Percentiles rank a stretch among this genome's conserved stretches.
Evolutionary conservation across 2,113 vertebrate species (phyloP).

Genomic region (Macrotis lagotis): DNA sequence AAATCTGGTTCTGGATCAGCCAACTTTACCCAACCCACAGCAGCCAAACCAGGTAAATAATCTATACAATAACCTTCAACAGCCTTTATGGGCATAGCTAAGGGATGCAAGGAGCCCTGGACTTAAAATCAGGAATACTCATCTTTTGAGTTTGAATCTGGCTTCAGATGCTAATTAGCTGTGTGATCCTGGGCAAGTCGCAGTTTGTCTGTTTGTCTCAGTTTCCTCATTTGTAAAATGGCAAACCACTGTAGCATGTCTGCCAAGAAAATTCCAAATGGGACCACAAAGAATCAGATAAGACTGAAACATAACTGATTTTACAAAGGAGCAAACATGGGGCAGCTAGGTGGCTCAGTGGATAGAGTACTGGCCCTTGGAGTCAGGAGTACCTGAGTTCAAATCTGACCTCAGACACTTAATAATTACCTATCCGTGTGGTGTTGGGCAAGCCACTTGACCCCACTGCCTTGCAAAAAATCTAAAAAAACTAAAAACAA

Average conservation of each 20-base stretch:
- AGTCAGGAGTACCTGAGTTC: no score
- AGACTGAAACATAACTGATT: background rate
- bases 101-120: background rate
- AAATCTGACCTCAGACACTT: no score
- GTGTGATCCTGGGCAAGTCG: background rate
- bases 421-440: no score
- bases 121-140: background rate
- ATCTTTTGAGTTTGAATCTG: background rate
- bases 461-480: no score
- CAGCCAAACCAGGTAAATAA: conserved; percentile 60
- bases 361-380: no score
- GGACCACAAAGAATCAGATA: background rate
- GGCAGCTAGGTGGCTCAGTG: no score
- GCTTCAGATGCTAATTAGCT: background rate
- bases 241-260: background rate
- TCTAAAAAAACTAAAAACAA: no score
- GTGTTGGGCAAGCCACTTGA: no score
- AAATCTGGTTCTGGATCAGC: conserved; percentile 61
- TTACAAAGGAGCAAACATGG: background rate
- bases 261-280: background rate
- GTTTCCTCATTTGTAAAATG: background rate
- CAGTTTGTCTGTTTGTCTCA: background rate
- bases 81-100: background rate
- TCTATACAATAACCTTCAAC: background rate
- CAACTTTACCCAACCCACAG: conserved; percentile 25